Conservation (phyloP, 2,113 vertebrate genomes). For the Sylvilagus bachmani region DNA sequence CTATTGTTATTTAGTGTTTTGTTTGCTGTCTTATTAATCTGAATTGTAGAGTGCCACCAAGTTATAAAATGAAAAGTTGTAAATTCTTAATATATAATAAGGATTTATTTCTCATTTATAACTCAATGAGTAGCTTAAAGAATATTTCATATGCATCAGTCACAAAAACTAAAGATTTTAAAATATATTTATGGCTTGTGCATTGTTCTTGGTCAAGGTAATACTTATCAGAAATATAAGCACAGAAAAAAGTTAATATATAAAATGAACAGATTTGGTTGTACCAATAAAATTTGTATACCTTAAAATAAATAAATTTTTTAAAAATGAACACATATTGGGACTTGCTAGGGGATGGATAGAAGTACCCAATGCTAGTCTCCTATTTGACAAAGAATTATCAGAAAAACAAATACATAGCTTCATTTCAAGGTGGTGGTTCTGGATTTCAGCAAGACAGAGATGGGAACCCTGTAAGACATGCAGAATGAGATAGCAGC, state of each 20-base stretch:
- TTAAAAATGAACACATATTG: no score
- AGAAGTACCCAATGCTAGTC: no score
- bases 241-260: constrained; percentile 62
- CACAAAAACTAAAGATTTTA: constrained; percentile 59
- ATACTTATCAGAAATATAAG: neutral
- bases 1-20: constrained; percentile 64
- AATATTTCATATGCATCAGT: constrained; percentile 71
- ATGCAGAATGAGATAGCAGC: no score
- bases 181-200: constrained; percentile 50
- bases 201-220: neutral
- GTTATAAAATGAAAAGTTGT: constrained; percentile 75
- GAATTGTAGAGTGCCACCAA: constrained; percentile 69
- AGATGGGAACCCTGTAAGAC: no score
- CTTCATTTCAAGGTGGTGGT: no score
- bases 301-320: constrained; percentile 33
- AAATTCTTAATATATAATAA: constrained; percentile 85
- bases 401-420: no score
- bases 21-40: constrained; percentile 73
- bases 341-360: no score
- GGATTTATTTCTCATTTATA: constrained; percentile 80
- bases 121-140: constrained; percentile 73
- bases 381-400: no score
- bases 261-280: constrained; percentile 66
- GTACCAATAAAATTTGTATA: constrained; percentile 46
- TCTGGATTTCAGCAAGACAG: no score